Conservation (phyloP, 2,797 vertebrate genomes). For the Acestrorhynchus altus region DNA sequence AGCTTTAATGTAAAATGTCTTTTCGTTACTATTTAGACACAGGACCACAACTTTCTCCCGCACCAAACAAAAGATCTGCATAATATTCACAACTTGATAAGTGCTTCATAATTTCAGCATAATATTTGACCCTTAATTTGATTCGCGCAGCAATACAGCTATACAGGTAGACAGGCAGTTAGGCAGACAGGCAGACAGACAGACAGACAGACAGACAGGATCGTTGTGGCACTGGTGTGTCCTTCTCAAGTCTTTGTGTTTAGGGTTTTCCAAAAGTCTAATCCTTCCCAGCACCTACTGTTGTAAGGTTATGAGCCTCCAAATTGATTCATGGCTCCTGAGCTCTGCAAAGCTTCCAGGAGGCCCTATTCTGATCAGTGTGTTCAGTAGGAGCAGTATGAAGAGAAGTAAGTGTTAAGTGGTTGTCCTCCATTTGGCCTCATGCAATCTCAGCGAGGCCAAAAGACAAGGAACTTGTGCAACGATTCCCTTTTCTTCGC, state of each 20-base stretch:
- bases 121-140: slow-evolving; percentile 30
- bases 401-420: slow-evolving; percentile 44
- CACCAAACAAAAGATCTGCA: slow-evolving; percentile 13
- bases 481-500: slow-evolving; percentile 15
- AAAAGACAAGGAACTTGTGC: slow-evolving; percentile 26
- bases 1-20: slow-evolving; percentile 12
- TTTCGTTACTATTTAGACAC: slow-evolving; percentile 3
- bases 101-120: slow-evolving; percentile 55
- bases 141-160: slow-evolving; percentile 30
- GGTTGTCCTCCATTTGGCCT: slow-evolving; percentile 1
- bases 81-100: slow-evolving; percentile 47
- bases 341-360: slow-evolving; percentile 45
- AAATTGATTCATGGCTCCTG: slow-evolving; percentile 15
- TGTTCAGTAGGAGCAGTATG: slow-evolving; percentile 57
- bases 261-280: slow-evolving; percentile 43
- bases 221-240: slow-evolving; percentile 1
- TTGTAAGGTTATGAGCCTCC: slow-evolving; percentile 52
- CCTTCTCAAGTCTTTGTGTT: background rate
- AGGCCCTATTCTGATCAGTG: slow-evolving; percentile 64
- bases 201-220: slow-evolving; percentile 28
- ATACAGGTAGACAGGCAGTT: slow-evolving; percentile 27
- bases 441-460: slow-evolving; percentile 6
- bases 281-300: slow-evolving; percentile 62
- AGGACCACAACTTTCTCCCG: slow-evolving; percentile 27
- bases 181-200: slow-evolving; percentile 7